Percentiles rank a stretch among this genome's conserved stretches.
Evolutionary conservation across 1,140 invertebrate species (phyloP).

Genomic region (Yoshiicerus persimilis): DNA sequence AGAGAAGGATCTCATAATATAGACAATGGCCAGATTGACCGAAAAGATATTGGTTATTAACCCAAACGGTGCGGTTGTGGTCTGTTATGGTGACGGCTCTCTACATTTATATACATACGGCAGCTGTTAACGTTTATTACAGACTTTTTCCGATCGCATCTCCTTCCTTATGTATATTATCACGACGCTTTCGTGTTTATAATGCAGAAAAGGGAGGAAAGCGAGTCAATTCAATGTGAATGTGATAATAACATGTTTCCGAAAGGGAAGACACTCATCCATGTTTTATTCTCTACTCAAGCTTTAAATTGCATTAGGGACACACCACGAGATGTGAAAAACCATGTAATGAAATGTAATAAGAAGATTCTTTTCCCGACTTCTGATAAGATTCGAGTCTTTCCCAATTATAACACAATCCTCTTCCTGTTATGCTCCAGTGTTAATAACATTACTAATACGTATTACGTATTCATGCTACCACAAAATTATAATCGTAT

Average conservation of each 20-base stretch:
- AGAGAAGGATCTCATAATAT: neutral
- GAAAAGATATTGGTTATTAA: constrained; percentile 17
- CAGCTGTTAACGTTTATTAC: constrained; percentile 8
- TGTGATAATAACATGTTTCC: neutral
- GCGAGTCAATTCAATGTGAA: neutral
- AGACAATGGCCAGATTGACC: constrained; percentile 2
- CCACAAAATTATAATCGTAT: no score
- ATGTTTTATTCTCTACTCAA: neutral
- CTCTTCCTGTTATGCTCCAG: no score
- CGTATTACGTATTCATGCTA: no score
- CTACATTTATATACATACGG: neutral
- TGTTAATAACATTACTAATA: no score
- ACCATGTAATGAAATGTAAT: constrained; percentile 5
- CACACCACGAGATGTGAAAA: neutral
- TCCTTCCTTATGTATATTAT: neutral
- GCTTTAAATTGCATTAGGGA: constrained; percentile 3
- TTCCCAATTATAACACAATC: no score
- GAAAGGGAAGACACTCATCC: neutral
- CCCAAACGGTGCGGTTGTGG: neutral
- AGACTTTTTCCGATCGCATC: neutral
- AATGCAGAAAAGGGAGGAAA: neutral
- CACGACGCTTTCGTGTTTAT: neutral
- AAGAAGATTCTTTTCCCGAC: neutral
- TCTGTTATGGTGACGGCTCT: neutral
- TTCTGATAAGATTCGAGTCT: neutral